These are phyloP conservation scores for Acrocera orbiculus DNA, from an alignment of 2,888 invertebrate genomes.

Conservation along the genomic window DNA sequence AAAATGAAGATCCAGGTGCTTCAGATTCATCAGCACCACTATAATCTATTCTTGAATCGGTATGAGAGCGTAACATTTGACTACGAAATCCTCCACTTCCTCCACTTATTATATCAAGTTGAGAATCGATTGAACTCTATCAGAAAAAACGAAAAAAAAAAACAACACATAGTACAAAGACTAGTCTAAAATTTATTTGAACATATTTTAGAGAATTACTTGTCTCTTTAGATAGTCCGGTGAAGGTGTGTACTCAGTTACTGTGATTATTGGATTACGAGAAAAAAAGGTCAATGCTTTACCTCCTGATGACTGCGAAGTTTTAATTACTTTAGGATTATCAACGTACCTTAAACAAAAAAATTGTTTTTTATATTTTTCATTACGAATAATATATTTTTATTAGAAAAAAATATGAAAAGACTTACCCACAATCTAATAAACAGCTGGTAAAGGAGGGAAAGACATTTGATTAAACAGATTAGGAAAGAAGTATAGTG, in stretches of 20 bases:
- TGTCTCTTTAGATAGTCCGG: conserved; percentile 71
- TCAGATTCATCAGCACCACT: conserved; percentile 72
- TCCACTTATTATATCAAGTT: conserved; percentile 43
- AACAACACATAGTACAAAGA: neutral
- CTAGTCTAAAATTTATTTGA: neutral
- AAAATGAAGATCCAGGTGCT: conserved; percentile 73
- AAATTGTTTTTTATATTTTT: neutral
- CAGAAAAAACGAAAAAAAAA: conserved; percentile 8
- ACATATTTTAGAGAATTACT: conserved; percentile 27
- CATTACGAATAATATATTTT: no score
- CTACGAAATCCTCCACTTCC: conserved; percentile 30
- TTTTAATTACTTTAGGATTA: conserved; percentile 23
- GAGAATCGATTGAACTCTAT: conserved; percentile 71
- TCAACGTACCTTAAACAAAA: conserved; percentile 29
- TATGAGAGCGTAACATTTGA: conserved; percentile 67
- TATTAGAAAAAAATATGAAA: conserved; percentile 1
- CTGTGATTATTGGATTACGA: conserved; percentile 88
- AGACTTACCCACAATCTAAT: conserved; percentile 34
- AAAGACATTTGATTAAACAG: no score
- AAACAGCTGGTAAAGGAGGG: conserved; percentile 28
- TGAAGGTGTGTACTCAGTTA: conserved; percentile 89
- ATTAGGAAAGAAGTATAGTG: no score
- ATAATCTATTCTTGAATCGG: conserved; percentile 83
- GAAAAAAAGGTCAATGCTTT: conserved; percentile 40
- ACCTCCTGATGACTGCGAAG: conserved; percentile 25